Conservation (phyloP, 2,113 vertebrate genomes). For the Pteruthius melanotis region DNA sequence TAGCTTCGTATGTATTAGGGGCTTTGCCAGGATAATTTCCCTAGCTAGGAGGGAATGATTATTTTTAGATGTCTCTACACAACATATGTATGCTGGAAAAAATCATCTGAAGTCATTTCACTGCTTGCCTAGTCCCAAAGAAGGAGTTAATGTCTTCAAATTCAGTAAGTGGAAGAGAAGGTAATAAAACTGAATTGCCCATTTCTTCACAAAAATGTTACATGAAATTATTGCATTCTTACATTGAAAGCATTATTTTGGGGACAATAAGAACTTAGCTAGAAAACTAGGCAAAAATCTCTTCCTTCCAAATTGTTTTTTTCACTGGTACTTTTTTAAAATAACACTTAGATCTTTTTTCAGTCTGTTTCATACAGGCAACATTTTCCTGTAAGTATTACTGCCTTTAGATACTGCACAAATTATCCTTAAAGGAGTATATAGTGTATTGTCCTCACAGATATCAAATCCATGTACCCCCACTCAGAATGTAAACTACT, state of each 20-base stretch:
- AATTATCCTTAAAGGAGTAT: background rate
- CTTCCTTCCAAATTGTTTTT: background rate
- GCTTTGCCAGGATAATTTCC: conserved; percentile 27
- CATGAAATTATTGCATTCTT: background rate
- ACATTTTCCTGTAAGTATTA: background rate
- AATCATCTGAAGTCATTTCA: background rate
- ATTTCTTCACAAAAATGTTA: background rate
- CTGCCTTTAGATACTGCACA: background rate
- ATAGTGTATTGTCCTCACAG: background rate
- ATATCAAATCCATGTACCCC: background rate
- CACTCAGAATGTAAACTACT: background rate
- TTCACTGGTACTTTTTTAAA: background rate
- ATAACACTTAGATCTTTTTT: background rate
- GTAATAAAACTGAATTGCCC: background rate
- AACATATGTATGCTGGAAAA: conserved; percentile 21
- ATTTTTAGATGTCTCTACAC: conserved; percentile 29
- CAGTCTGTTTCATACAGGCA: background rate
- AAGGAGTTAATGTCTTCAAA: background rate
- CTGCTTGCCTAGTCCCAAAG: background rate
- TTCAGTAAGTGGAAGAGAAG: background rate
- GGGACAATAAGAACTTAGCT: background rate
- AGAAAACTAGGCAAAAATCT: background rate
- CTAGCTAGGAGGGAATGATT: background rate
- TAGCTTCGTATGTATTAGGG: background rate
- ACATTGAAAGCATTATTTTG: background rate